Evolutionary conservation across 2,888 invertebrate species (phyloP), one percentile per base, ranked within the genome.

Genomic region (Drosophila pseudotakahashii): DNA sequence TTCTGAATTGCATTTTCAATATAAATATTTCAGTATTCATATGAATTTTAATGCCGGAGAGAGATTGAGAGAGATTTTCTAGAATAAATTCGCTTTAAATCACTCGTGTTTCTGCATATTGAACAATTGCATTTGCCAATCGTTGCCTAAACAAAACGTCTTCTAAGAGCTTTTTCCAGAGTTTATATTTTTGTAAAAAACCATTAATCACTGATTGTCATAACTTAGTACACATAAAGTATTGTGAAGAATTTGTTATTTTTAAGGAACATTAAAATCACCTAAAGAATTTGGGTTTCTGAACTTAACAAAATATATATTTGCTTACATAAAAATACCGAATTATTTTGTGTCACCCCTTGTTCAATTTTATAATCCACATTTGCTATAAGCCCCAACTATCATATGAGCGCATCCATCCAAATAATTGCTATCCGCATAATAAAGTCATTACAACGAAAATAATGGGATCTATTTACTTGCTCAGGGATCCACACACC

Each of bases 401-500:
- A 51, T n/a, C 9, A 14, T 30, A 39, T 53, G 23, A 32, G 32
- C 34, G 41, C 16, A 48, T 30, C 13, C 32, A 61, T 50, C 53
- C 26, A 32, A 16, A 30, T 52, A 52, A 67, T 64, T 64, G 32
- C 16, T 10, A 34, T 23, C 32, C 44, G 34, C 39, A 62, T 71
- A 62, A 63, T 70, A 44, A n/a, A 72, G 62, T 39, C 42, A 72
- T 54, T 50, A 41, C 39, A 44, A 30, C 10, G 9, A 19, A 42
- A 72, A 53, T 39, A 61, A 64, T 60, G 61, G 34, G n/a, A 66
- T 39, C 50, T 50, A 42, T 48, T 62, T 32, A 63, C 34, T 41
- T 11, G 41, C 9, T 34, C 39, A 26, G 41, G 47, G 34, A 62
- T 32, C 41, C 34, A 62, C 39, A 30, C 30, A 53, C 16, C 36